Evolutionary conservation across 2,113 vertebrate genomes (phyloP).

Genomic region (Malurus melanocephalus): DNA sequence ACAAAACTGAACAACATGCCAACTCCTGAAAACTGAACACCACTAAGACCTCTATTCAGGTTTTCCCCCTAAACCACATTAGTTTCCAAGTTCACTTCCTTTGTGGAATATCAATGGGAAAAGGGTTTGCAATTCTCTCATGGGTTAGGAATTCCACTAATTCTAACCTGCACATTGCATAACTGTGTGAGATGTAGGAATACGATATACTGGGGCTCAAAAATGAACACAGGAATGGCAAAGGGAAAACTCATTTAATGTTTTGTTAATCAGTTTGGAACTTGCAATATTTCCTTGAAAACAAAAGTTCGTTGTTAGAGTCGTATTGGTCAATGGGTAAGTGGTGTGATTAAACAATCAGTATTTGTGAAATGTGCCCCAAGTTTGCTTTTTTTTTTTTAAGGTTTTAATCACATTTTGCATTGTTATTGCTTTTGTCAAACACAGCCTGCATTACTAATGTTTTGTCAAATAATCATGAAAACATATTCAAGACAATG

Average conservation of each 20-base stretch:
- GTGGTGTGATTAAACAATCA: conserved; percentile 43
- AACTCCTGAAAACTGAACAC: conserved; percentile 62
- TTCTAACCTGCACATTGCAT: conserved; percentile 63
- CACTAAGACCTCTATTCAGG: conserved; percentile 72
- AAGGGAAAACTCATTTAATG: neutral
- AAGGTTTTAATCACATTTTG: conserved; percentile 32
- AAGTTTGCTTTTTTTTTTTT: neutral
- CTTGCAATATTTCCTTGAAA: neutral
- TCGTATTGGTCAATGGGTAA: neutral
- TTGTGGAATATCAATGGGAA: conserved; percentile 75
- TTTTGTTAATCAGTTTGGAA: conserved; percentile 29
- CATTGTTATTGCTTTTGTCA: neutral
- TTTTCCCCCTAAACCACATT: conserved; percentile 57
- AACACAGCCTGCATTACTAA: neutral
- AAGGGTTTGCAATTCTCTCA: conserved; percentile 73
- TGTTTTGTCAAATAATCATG: neutral
- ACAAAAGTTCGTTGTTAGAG: neutral
- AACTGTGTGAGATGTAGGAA: conserved; percentile 46
- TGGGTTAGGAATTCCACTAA: conserved; percentile 74
- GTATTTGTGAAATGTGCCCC: conserved; percentile 26
- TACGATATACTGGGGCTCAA: conserved; percentile 9
- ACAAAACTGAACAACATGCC: conserved; percentile 78
- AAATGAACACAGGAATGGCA: conserved; percentile 24
- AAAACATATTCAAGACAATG: neutral
- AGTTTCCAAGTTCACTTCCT: conserved; percentile 76